Base-by-base conservation (phyloP, 2,888 invertebrate genomes). In the Hypomecis punctinalis region DNA sequence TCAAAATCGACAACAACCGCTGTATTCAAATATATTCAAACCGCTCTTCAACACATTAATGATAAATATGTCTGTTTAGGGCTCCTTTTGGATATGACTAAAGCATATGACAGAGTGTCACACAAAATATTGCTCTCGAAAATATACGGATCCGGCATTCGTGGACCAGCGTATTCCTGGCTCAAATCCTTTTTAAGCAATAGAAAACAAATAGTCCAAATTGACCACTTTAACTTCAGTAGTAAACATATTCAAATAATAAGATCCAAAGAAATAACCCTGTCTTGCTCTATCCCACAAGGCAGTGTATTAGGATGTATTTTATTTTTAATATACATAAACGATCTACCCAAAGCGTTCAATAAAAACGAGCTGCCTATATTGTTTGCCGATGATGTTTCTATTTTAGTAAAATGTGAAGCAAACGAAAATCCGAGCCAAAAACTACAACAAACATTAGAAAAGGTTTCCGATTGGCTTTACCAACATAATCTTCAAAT, bases 11-110 rank as follows among this genome's bases (percentile, higher is more conserved):
- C 71, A 10, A 71, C 67, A 5, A 63, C 49, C 35, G 13, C 60
- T n/a, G 68, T 68, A 3, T 23, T 23, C 23, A 23, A 23, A 23
- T 23, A 23, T 23, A 63, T 67, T 5, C 67, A 63, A 23, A 63
- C 60, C 42, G 64, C 61, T 37, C 57, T 67, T 6, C 57, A 67
- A 35, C 40, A 64, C 39, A 54, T 64, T 13, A 59, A 65, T 36
- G 53, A 64, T 36, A 66, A 68, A 52, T 61, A 68, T 35, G 59
- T 65, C 54, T 69, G 70, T 5, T 56, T 67, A 33, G 70, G 70
- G n/a, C 51, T 71, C 9, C 45, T 73, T 42, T 60, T 74, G 7
- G 74, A 72, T 43, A 71, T 74, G 71, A 65, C 64, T 5, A 73
- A 73, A 55, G 74, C 72, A 6, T 74, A 71, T 37, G 74, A 74